These are phyloP conservation scores for Picathartes gymnocephalus DNA, from an alignment of 2,113 vertebrate genomes.

Conservation along the genomic window DNA sequence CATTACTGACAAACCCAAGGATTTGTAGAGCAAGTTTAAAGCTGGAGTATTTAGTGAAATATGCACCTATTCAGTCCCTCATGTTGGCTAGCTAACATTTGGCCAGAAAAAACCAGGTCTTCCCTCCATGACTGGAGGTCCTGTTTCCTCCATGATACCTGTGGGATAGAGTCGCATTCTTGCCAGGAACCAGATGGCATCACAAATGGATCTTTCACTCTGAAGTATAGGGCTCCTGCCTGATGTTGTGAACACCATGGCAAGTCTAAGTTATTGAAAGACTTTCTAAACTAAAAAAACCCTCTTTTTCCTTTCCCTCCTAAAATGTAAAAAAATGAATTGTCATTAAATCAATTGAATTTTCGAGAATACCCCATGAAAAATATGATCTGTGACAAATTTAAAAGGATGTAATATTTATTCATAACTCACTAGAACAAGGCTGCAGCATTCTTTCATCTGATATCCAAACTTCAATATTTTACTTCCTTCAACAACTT, in stretches of 20 bases:
- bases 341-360: background rate
- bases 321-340: background rate
- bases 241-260: background rate
- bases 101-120: background rate
- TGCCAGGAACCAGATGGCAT: background rate
- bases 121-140: background rate
- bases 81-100: background rate
- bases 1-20: background rate
- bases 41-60: background rate
- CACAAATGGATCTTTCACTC: background rate
- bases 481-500: background rate
- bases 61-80: background rate
- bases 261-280: background rate
- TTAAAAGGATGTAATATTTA: background rate
- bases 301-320: rapidly evolving
- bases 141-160: background rate
- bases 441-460: background rate
- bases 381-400: background rate
- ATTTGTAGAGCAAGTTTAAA: background rate
- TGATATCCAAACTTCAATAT: background rate
- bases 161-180: background rate
- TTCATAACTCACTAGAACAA: background rate
- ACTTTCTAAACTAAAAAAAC: background rate
- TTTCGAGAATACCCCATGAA: background rate
- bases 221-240: background rate